Conservation (phyloP, 2,113 vertebrate species). For the Cinclus mexicanus region DNA sequence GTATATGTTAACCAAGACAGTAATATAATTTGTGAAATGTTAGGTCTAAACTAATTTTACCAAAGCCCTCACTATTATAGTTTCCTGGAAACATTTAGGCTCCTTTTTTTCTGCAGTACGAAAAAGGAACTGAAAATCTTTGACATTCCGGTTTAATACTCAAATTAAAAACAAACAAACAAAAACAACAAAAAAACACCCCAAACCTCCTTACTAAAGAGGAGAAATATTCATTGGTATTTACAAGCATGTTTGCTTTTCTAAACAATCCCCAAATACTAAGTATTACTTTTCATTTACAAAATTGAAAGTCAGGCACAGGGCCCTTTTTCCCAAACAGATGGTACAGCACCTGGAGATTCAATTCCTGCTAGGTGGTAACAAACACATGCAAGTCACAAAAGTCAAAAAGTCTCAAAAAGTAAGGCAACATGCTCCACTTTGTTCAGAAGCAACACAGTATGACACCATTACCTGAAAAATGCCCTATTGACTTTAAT, state of each 20-base stretch:
- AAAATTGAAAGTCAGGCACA: neutral
- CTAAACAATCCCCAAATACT: neutral
- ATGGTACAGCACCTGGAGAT: neutral
- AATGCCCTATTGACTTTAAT: neutral
- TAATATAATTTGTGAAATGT: neutral
- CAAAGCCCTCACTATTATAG: accelerated
- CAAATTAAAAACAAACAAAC: neutral
- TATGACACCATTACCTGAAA: neutral
- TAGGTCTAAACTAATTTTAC: neutral
- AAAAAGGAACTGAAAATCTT: neutral
- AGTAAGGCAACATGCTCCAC: neutral
- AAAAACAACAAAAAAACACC: too few relatives aligned
- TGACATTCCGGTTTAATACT: neutral
- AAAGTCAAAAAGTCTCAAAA: neutral
- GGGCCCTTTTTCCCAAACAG: neutral
- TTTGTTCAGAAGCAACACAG: neutral
- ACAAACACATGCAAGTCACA: neutral
- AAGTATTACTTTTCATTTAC: neutral
- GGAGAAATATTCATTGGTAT: neutral
- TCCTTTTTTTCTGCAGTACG: neutral
- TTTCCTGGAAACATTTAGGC: neutral
- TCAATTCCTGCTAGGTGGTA: neutral
- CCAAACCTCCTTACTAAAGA: neutral
- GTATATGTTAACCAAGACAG: neutral
- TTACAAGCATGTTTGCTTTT: neutral